Base-by-base conservation (phyloP, 1,140 invertebrate species). In the Calliopsis andreniformis region DNA sequence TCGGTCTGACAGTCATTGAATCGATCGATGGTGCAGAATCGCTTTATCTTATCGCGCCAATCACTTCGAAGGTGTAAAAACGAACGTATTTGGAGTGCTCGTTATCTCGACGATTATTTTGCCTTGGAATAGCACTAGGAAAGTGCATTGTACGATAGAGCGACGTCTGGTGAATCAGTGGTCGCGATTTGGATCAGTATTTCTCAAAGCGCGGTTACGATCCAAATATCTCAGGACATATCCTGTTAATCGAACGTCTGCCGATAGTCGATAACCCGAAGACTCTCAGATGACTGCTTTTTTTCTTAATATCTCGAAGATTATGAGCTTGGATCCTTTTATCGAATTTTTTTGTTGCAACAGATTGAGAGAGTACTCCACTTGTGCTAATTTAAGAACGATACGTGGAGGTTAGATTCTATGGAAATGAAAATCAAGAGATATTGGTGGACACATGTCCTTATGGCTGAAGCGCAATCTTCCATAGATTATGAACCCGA, bases 71-170 rank as follows among this genome's bases (percentile, higher is more conserved):
- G 51, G 43, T 32, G 39, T 58, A 35, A 20, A 45, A 49, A 47
- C 6, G 28, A 20, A 45, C 49, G 59, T 66, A 49, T 64, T 58
- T 73, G 49, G 39, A 55, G 32, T 53, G 25, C 10, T 32, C 71
- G 51, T 79, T 82, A 82, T 82, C 76, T 16, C 8, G 20, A 28
- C 47, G 77, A 79, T 82, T 79, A 76, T 84, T 64, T 69, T 47
- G 20, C 12, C 25, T 25, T 4, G 25, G 39, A 72, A 59, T 23
- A 43, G 78, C 35, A 69, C 12, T 30, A 49, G 16, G 59, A 53
- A 83, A 80, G 82, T 83, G 83, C 82, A 80, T 78, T 45, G 81
- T 25, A 69, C 80, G 82, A 84, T 84, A 73, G 2, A 51, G 35
- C 32, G 49, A 18, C 14, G 56, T 66, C 69, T 66, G 39, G 66